Percentiles rank a stretch among this genome's conserved stretches.
These are phyloP conservation scores for Drosophila niveifrons DNA, from an alignment of 2,888 invertebrate species.

Conservation along the genomic window DNA sequence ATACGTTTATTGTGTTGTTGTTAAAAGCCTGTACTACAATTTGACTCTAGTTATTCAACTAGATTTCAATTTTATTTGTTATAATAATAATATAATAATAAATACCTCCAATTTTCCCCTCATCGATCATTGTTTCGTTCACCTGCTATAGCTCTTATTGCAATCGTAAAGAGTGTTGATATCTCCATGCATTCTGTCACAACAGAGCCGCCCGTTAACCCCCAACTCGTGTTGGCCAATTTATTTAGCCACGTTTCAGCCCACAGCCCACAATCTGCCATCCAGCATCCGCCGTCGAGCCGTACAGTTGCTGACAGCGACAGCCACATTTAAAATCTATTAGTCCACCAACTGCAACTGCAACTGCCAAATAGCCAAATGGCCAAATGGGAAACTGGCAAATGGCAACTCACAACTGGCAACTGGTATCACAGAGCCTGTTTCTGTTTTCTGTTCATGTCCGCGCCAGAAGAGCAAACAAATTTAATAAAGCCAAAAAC, in stretches of 20 bases:
- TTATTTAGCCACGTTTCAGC: conserved; percentile 59
- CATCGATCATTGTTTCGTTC: conserved; percentile 14
- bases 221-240: conserved; percentile 53
- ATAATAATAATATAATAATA: no score
- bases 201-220: conserved; percentile 64
- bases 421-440: conserved; percentile 20
- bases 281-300: conserved; percentile 24
- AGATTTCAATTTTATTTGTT: no score
- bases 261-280: conserved; percentile 25
- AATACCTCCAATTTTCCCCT: background rate
- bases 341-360: conserved; percentile 56
- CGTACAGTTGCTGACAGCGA: conserved; percentile 67
- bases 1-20: no score
- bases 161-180: conserved; percentile 38
- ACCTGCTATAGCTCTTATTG: conserved; percentile 16
- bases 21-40: no score
- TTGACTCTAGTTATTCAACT: no score
- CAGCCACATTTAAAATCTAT: conserved; percentile 79
- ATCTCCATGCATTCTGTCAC: conserved; percentile 62
- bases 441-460: conserved; percentile 48
- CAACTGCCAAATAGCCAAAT: conserved; percentile 30
- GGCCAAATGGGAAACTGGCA: conserved; percentile 25
- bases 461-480: conserved; percentile 49
- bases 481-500: conserved; percentile 64
- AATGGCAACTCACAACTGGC: conserved; percentile 26